phyloP scores from a whole-genome alignment of 2,113 vertebrate genomes.

The Gopherus flavomarginatus region DNA sequence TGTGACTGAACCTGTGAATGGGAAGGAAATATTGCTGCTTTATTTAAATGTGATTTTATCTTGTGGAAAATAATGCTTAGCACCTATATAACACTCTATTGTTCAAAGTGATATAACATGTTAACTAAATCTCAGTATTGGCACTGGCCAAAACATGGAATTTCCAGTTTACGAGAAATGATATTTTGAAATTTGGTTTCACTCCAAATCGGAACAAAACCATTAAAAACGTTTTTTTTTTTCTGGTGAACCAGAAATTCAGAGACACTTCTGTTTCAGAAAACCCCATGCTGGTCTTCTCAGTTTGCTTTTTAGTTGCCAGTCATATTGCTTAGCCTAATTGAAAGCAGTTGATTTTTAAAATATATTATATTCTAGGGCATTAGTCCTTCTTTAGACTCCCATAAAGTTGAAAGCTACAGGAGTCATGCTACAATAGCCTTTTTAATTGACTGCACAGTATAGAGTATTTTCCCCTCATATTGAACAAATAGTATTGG shows the following conservation, averaged over 20 bases:
- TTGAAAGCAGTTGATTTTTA: not conserved
- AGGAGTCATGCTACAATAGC: not conserved
- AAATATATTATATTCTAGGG: not conserved
- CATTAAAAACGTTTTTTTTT: too few species aligned
- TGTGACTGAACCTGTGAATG: rapidly evolving
- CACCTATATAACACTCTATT: not conserved
- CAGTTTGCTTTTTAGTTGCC: not conserved
- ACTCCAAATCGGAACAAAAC: not conserved
- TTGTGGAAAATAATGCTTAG: not conserved
- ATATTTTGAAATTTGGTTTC: not conserved
- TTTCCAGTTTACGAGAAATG: not conserved
- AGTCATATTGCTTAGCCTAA: not conserved
- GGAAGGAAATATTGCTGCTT: not conserved
- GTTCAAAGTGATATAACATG: not conserved
- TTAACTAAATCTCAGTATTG: not conserved
- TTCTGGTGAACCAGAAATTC: not conserved
- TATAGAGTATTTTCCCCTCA: not conserved
- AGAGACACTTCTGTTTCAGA: not conserved
- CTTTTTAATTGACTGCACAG: not conserved
- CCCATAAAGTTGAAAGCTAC: not conserved
- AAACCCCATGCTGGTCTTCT: not conserved
- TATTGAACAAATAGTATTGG: not conserved
- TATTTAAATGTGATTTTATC: not conserved
- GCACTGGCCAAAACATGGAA: not conserved
- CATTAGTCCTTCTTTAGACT: not conserved